Conservation (phyloP, 2,888 invertebrate genomes). For the Nycteola revayana region DNA sequence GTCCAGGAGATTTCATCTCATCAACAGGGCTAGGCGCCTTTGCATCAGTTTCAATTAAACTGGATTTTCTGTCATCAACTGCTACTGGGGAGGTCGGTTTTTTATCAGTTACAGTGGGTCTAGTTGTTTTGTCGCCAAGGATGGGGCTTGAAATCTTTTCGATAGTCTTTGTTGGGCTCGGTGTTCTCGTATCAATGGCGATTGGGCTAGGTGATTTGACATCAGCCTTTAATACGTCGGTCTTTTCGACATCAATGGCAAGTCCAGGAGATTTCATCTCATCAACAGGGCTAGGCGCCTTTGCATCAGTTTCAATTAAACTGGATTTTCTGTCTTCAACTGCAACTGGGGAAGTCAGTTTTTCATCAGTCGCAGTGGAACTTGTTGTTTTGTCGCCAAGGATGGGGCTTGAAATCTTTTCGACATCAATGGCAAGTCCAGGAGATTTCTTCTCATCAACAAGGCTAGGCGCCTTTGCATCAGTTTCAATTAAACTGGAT, state of each 20-base stretch:
- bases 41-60: not conserved
- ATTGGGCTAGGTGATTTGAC: not conserved
- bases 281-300: constrained; percentile 1
- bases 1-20: too few relatives aligned
- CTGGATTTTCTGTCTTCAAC: not conserved
- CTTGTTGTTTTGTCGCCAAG: constrained; percentile 6
- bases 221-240: constrained; percentile 7
- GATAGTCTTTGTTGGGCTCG: not conserved
- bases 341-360: constrained; percentile 1
- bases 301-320: constrained; percentile 2
- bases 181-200: too few relatives aligned
- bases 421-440: not conserved
- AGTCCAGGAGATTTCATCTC: not conserved
- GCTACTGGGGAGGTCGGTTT: constrained; percentile 2
- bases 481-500: not conserved
- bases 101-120: constrained; percentile 1
- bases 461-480: not conserved
- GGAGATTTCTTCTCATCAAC: too few relatives aligned
- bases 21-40: constrained; percentile 5
- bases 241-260: too few relatives aligned
- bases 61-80: constrained; percentile 3
- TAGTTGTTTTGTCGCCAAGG: constrained; percentile 7
- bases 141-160: not conserved
- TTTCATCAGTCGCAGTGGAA: constrained; percentile 2
- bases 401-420: constrained; percentile 1